Evolutionary conservation across 2,888 invertebrate species (phyloP).

Genomic region (Harpalus rubripes): DNA sequence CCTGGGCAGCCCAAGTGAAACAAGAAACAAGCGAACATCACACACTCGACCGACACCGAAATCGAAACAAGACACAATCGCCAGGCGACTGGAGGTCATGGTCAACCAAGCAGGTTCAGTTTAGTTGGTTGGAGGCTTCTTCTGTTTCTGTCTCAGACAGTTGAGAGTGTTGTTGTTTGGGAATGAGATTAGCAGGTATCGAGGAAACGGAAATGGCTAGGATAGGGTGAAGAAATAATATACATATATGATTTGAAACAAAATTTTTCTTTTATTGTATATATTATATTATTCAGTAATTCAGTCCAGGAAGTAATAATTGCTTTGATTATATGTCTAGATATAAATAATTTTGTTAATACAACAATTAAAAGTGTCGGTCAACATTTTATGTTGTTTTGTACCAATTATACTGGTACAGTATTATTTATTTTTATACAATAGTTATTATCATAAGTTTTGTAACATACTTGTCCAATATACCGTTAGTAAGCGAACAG

Average conservation of each 20-base stretch:
- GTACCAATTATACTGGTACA: too few relatives aligned
- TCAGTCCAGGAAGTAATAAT: too few relatives aligned
- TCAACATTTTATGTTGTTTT: too few relatives aligned
- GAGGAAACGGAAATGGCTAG: background rate
- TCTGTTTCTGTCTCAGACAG: background rate
- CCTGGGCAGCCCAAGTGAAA: background rate
- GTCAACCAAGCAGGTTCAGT: background rate
- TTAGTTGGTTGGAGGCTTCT: background rate
- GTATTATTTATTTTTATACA: too few relatives aligned
- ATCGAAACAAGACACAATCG: background rate
- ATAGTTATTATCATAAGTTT: too few relatives aligned
- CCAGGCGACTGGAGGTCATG: background rate
- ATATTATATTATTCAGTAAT: too few relatives aligned
- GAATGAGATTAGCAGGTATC: background rate
- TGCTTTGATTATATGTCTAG: too few relatives aligned
- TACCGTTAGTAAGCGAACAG: background rate
- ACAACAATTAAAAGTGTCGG: too few relatives aligned
- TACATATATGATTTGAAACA: too few relatives aligned
- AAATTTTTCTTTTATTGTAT: too few relatives aligned
- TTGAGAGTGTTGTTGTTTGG: too few relatives aligned
- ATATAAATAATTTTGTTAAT: too few relatives aligned
- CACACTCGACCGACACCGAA: slow-evolving; percentile 1
- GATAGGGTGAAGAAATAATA: background rate
- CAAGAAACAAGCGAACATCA: background rate
- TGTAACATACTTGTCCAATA: background rate